A percentile compares a stretch with the other conserved stretches of the same genome.
phyloP scores from a whole-genome alignment of 2,888 invertebrate species.

The Dryococelus australis region DNA sequence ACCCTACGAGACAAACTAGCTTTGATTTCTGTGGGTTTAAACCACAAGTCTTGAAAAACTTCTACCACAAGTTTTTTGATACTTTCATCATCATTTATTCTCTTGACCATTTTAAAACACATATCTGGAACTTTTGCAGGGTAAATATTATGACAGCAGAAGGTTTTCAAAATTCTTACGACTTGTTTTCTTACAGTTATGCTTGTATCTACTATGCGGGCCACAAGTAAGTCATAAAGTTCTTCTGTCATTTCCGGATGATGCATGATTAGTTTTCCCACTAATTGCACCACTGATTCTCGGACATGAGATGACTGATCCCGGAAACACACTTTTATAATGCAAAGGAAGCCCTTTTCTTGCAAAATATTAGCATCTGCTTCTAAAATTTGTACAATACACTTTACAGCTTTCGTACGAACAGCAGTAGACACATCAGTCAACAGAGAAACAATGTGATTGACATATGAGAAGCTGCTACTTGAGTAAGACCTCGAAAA shows the following conservation, averaged over 20 bases:
- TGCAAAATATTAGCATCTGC: background rate
- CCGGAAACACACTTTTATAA: background rate
- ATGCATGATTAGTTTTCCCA: background rate
- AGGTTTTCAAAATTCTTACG: background rate
- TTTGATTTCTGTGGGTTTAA: background rate
- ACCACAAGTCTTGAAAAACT: conserved; percentile 17
- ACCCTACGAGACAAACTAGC: background rate
- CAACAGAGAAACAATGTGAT: background rate
- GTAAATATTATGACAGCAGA: background rate
- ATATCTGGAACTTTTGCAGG: conserved; percentile 17
- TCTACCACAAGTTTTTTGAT: conserved; percentile 25
- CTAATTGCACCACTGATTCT: background rate
- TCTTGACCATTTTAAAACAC: conserved; percentile 23
- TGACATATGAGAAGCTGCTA: background rate
- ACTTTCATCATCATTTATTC: conserved; percentile 18
- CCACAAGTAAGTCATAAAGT: background rate
- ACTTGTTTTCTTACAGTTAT: conserved; percentile 19
- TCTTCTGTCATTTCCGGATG: background rate
- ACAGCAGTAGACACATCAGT: background rate
- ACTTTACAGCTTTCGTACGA: conserved; percentile 23
- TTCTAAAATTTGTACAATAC: background rate
- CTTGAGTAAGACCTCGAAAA: background rate
- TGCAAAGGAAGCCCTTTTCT: background rate
- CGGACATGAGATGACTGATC: conserved; percentile 25
- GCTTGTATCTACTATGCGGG: conserved; percentile 17